A percentile compares a stretch with the other conserved stretches of the same genome.
Conservation (phyloP, 2,113 vertebrate genomes). For the Bubo blakistoni region DNA sequence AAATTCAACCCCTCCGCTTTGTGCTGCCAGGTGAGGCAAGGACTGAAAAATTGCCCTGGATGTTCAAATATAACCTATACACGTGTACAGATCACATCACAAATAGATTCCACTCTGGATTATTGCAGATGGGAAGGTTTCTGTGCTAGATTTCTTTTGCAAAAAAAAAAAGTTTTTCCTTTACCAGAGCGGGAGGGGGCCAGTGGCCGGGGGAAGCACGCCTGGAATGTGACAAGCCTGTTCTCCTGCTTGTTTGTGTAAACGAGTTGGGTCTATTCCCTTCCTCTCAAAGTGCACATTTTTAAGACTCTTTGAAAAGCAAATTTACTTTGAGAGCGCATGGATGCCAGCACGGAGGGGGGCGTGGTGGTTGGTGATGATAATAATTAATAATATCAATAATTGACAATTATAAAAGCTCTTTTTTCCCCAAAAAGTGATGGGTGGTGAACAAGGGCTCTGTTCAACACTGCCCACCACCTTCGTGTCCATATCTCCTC, state of each 20-base stretch:
- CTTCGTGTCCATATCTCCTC: fast-evolving
- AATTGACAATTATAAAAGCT: background rate
- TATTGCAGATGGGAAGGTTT: background rate
- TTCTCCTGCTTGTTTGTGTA: constrained; percentile 61
- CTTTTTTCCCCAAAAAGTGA: background rate
- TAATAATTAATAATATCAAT: background rate
- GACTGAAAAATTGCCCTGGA: background rate
- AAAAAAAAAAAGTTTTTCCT: background rate
- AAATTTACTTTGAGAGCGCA: constrained; percentile 61
- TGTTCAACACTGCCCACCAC: background rate
- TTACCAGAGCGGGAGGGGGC: background rate
- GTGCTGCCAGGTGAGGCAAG: fast-evolving
- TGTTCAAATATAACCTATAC: background rate
- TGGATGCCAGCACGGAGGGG: background rate
- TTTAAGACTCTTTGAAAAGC: constrained; percentile 63
- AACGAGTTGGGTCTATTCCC: constrained; percentile 58
- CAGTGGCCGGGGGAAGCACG: background rate
- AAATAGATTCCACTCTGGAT: background rate
- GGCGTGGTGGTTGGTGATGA: background rate
- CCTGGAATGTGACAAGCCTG: constrained; percentile 65
- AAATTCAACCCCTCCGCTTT: background rate
- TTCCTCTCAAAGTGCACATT: constrained; percentile 47
- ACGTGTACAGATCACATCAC: background rate
- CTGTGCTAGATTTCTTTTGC: background rate
- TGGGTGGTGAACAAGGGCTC: background rate